These are phyloP conservation scores for Baronia brevicornis DNA, from an alignment of 2,888 invertebrate genomes.

Conservation along the genomic window DNA sequence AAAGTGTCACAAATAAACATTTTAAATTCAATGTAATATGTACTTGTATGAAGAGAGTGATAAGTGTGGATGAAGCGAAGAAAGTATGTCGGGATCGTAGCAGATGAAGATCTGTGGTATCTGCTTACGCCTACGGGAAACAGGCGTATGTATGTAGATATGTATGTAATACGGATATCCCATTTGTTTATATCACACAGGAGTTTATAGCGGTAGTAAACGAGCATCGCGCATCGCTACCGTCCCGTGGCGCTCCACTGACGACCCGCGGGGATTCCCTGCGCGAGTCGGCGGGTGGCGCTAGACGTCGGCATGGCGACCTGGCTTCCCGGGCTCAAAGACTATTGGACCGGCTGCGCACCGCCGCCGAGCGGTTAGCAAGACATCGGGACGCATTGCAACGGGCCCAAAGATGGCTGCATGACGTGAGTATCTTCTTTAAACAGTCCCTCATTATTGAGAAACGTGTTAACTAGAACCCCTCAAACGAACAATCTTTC, in stretches of 20 bases:
- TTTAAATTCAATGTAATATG: too few species aligned
- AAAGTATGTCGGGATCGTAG: too few species aligned
- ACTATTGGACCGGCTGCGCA: conserved; percentile 87
- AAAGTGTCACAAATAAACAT: too few species aligned
- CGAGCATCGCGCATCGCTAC: conserved; percentile 89
- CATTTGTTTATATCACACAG: conserved; percentile 36
- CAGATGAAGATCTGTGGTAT: too few species aligned
- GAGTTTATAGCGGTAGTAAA: conserved; percentile 89
- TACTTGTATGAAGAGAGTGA: too few species aligned
- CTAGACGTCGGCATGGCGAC: conserved; percentile 87
- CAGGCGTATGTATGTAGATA: too few species aligned
- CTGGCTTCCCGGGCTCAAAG: conserved; percentile 87
- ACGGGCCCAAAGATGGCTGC: conserved; percentile 86
- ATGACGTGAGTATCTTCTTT: conserved; percentile 76
- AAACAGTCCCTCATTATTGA: too few species aligned
- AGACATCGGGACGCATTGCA: conserved; percentile 89
- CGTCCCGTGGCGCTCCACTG: conserved; percentile 87
- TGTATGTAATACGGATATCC: too few species aligned
- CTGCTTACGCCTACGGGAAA: too few species aligned
- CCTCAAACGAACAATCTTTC: too few species aligned
- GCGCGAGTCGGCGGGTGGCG: conserved; percentile 85
- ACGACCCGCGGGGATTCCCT: conserved; percentile 82
- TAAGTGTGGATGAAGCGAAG: too few species aligned
- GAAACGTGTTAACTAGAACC: too few species aligned
- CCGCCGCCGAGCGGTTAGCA: conserved; percentile 76